Evolutionary conservation across 2,113 vertebrate species (phyloP), one percentile per base, ranked within the genome.

Genomic region (Mirounga angustirostris): DNA sequence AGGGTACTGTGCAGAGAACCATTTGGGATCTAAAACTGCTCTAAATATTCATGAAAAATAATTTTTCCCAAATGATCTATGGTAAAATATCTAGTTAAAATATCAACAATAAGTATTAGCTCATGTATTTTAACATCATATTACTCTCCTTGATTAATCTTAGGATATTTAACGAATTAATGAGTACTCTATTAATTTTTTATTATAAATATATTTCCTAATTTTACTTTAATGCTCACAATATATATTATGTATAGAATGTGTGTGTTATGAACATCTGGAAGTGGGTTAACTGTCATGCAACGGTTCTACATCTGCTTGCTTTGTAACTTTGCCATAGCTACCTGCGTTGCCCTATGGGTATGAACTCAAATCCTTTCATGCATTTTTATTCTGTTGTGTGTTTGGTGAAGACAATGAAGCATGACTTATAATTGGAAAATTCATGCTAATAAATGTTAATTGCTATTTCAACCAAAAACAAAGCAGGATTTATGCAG

Each of bases 241-340:
- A 81, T 91, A 56, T 63, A 83, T 73, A 61, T 56, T 73, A 63
- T 83, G 2, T 91, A 76, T 63, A 88, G 33, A 95, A 50, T 14
- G 21, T 97, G 11, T 61, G 30, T 93, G 56, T 97, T 96, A 74
- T 91, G 85, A 76, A 94, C 97, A 98, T 93, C 96, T 98, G 98
- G 97, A 98, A 98, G 95, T 97, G 96, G 95, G 71, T 87, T 98
- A 97, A 97, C 98, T 98, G 92, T 97, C 98, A 94, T 85, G 52
- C 98, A 95, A 91, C 89, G 95, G 87, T 95, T 98, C 87, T 24
- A 89, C 92, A 97, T 98, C 88, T 65, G 94, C 58, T 98, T 98
- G 98, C 97, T 95, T 92, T 89, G 94, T 97, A 92, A 80, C 95
- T 56, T 59, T 89, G 81, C 5, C 90, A 93, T 80, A 96, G 82